Percentiles rank a stretch among this genome's conserved stretches.
phyloP scores from a whole-genome alignment of 2,888 invertebrate species.

The Drosophila flavopinicola region DNA sequence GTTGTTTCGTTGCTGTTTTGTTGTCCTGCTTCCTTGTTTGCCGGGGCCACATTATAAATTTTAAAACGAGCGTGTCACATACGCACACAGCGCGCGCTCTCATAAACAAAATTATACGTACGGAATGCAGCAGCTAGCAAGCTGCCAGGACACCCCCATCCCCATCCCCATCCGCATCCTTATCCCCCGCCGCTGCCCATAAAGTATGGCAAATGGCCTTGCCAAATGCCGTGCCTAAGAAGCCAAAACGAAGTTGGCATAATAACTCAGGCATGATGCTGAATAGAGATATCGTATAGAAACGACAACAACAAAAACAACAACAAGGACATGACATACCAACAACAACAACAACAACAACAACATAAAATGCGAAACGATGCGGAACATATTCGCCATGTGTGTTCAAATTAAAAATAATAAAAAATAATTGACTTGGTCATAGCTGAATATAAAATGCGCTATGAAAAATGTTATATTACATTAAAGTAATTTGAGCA shows the following conservation, averaged over 20 bases:
- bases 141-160: too few relatives aligned
- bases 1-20: constrained; percentile 45
- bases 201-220: constrained; percentile 76
- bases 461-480: neutral
- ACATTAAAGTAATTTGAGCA: neutral
- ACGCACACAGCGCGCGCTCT: constrained; percentile 41
- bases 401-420: constrained; percentile 47
- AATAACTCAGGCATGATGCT: constrained; percentile 76
- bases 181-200: constrained; percentile 19
- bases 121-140: constrained; percentile 37
- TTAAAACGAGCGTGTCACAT: constrained; percentile 75
- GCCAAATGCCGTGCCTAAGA: constrained; percentile 76
- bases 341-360: constrained; percentile 2
- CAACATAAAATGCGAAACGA: constrained; percentile 26
- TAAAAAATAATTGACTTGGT: constrained; percentile 9
- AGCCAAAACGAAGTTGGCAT: constrained; percentile 76
- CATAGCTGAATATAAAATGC: constrained; percentile 3
- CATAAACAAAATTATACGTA: constrained; percentile 67
- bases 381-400: constrained; percentile 47
- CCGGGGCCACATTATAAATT: constrained; percentile 71
- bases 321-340: constrained; percentile 8
- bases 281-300: constrained; percentile 60
- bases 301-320: constrained; percentile 20
- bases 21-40: constrained; percentile 49
- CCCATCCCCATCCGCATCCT: neutral